Evolutionary conservation across 2,113 vertebrate genomes (phyloP), one percentile per base, ranked within the genome.

Genomic region (Oryzias woworae): DNA sequence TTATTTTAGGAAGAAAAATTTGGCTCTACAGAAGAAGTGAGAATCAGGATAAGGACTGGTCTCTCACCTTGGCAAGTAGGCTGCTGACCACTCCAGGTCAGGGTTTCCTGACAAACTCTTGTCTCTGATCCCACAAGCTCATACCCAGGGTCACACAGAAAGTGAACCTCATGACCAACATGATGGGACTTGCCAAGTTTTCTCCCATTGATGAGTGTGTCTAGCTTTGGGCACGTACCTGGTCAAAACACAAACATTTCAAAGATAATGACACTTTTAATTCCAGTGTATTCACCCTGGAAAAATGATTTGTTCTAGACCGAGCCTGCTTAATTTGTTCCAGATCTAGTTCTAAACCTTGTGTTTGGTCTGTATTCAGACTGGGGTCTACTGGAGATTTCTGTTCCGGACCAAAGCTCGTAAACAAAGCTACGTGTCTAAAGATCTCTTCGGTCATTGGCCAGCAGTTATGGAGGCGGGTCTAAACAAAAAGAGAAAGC

Each of bases 101-200:
- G 80, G 53, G 91, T 77, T 0, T 92, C 91, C 69, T 87, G 87
- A 85, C 95, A 96, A 53, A 84, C 0, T 5, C 92, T 90, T 0
- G 89, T 94, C 85, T 94, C 92, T 0, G 94, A 89, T 49, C 95
- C 94, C 57, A 90, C 74, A 69, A 96, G 87, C 56, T 18, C 84
- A 75, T 92, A 96, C 1, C 94, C 93, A 0, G 58, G 28, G 0
- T 93, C 49, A 15, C 95, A 96, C 69, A 94, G 1, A 0, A 96
- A 93, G 69, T 96, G 94, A 58, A 93, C 62, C 15, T 96, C 93
- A 0, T 95, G 94, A 44, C 94, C 93, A 13, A 88, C 48, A 0
- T 58, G 54, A 14, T 80, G 13, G 0, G 72, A 89, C 57, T 64
- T 91, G 2, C 94, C 94, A 66, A 96, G 83, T 79, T 92, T 90